Conservation (phyloP, 2,113 vertebrate species). For the Emydocephalus ijimae region DNA sequence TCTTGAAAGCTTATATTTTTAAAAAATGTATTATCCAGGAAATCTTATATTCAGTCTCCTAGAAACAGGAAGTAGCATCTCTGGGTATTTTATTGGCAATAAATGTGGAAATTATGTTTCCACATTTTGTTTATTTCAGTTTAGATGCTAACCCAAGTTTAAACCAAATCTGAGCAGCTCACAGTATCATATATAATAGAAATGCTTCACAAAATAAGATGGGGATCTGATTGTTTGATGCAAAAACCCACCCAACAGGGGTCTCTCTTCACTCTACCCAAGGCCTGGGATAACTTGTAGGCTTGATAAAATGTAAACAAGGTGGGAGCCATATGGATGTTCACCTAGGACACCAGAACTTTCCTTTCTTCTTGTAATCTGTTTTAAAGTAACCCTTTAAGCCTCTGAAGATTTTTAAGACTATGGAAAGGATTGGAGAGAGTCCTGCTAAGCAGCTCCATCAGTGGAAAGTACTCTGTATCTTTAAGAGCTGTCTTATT, state of each 20-base stretch:
- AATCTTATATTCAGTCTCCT: slow-evolving; percentile 40
- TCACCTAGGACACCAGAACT: background rate
- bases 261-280: background rate
- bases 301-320: background rate
- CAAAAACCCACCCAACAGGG: background rate
- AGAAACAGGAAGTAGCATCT: background rate
- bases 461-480: background rate
- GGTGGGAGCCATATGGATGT: background rate
- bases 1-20: slow-evolving; percentile 9
- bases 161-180: background rate
- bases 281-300: background rate
- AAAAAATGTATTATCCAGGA: slow-evolving; percentile 14
- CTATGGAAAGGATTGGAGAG: background rate
- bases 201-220: background rate
- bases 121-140: background rate
- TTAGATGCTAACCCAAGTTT: background rate
- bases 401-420: background rate
- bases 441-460: background rate
- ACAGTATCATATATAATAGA: background rate
- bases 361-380: background rate
- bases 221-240: background rate
- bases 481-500: background rate
- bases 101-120: background rate
- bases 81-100: background rate
- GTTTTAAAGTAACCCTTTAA: background rate